These are phyloP conservation scores for Dendrocopos noguchii DNA, from an alignment of 2,113 vertebrate genomes.

Conservation along the genomic window DNA sequence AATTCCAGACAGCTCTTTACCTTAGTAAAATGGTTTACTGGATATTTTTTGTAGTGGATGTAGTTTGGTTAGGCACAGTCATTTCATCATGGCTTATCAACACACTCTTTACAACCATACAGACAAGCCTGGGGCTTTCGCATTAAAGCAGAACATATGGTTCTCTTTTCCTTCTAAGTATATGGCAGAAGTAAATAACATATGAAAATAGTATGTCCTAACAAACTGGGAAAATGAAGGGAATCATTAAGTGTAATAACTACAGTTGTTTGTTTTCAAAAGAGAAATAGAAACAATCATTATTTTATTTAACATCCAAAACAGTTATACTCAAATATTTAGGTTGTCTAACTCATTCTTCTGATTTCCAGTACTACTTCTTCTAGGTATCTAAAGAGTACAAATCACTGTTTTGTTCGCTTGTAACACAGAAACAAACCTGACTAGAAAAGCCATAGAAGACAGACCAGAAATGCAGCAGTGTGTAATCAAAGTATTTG, in stretches of 20 bases:
- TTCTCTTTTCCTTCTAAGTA: constrained; percentile 18
- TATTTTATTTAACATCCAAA: neutral
- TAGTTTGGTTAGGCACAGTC: neutral
- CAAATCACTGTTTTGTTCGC: neutral
- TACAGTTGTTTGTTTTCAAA: neutral
- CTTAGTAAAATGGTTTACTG: neutral
- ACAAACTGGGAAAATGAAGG: neutral
- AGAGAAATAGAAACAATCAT: neutral
- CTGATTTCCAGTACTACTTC: neutral
- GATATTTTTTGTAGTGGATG: neutral
- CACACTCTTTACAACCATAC: neutral
- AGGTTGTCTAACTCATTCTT: neutral
- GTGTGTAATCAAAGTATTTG: constrained; percentile 85
- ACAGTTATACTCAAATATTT: neutral
- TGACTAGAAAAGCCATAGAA: constrained; percentile 87
- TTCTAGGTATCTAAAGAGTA: neutral
- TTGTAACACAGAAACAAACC: constrained; percentile 63
- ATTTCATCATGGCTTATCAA: neutral
- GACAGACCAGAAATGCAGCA: constrained; percentile 87
- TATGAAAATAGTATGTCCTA: neutral
- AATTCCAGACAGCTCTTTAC: neutral
- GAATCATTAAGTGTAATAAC: neutral
- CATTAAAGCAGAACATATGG: constrained; percentile 32
- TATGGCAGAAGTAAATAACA: neutral
- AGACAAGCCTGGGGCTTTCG: constrained; percentile 19